Conservation (phyloP, 2,888 invertebrate genomes). For the Nomada fucata region DNA sequence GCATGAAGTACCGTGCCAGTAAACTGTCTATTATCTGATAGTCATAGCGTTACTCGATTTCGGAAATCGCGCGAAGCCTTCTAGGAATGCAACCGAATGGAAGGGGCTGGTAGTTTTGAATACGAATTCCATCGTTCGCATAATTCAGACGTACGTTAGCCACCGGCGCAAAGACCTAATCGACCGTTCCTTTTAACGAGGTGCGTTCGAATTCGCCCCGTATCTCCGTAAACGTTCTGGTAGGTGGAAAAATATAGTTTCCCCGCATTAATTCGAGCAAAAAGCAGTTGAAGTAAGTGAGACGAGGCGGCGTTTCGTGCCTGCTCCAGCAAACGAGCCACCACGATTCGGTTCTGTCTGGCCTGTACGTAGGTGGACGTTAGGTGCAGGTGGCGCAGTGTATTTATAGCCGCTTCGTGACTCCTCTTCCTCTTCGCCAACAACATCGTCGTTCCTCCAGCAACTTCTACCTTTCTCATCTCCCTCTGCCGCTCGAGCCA, state of each 20-base stretch:
- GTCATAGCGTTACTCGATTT: background rate
- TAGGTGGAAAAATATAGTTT: conserved; percentile 27
- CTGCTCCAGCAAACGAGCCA: conserved; percentile 53
- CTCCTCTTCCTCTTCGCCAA: conserved; percentile 78
- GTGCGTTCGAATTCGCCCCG: background rate
- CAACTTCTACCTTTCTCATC: conserved; percentile 49
- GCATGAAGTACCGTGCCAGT: background rate
- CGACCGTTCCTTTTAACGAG: background rate
- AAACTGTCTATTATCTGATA: background rate
- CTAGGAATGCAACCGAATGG: background rate
- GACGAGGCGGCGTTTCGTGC: conserved; percentile 36
- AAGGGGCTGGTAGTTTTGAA: background rate
- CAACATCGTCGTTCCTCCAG: conserved; percentile 58
- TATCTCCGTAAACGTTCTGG: background rate
- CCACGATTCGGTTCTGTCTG: conserved; percentile 73
- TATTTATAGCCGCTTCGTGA: conserved; percentile 82
- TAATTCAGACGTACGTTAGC: background rate
- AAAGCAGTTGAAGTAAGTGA: conserved; percentile 23
- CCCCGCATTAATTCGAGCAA: conserved; percentile 37
- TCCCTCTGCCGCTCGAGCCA: conserved; percentile 7
- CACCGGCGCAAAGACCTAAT: background rate
- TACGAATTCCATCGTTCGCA: background rate
- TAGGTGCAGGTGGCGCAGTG: conserved; percentile 80
- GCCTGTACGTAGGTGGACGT: conserved; percentile 78
- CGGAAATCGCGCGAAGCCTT: conserved; percentile 5